Evolutionary conservation across 1,140 invertebrate genomes (phyloP), one percentile per base, ranked within the genome.

Genomic region (Marisa cornuarietis): DNA sequence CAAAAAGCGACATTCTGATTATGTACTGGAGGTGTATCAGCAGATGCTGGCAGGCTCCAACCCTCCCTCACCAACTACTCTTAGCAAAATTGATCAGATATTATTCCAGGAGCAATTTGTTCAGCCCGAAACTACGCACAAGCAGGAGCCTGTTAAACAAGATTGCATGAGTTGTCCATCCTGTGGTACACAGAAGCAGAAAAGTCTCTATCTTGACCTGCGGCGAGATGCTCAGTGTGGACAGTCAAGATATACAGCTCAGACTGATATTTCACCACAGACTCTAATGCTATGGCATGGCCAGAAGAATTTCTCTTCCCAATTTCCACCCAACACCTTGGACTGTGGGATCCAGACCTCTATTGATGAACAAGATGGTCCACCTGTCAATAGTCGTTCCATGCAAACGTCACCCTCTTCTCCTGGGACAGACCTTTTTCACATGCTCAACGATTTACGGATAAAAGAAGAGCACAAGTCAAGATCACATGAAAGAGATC

Each of bases 271-370:
- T 14, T 88, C 88, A 10, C 88, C 87, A 11, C 82, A 85, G 11
- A 87, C 87, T 62, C 84, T 89, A 0, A 87, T 83, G 7, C 81
- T 88, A 16, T 89, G 88, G 88, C 83, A 85, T 66, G 88, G 88
- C 18, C 88, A 87, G n/a, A 89, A 86, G 80, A 88, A 88, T 66
- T 87, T 89, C 75, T 85, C 85, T 10, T 82, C 87, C 10, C 88
- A 89, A 83, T 89, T 89, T 75, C 88, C 88, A n/a, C 88, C 88
- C 49, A 85, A 81, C 61, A 86, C 87, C 14, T 85, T 83, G 68
- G 88, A 89, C 78, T 88, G 84, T 85, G 85, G 84, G 5, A 84
- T 89, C 51, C 88, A 89, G 79, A 86, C 88, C n/a, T 84, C 85
- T 22, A 63, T 83, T n/a, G 78, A 81, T 49, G 72, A 69, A 74